Evolutionary conservation across 2,888 invertebrate species (phyloP).

Genomic region (Drosophila picticornis): DNA sequence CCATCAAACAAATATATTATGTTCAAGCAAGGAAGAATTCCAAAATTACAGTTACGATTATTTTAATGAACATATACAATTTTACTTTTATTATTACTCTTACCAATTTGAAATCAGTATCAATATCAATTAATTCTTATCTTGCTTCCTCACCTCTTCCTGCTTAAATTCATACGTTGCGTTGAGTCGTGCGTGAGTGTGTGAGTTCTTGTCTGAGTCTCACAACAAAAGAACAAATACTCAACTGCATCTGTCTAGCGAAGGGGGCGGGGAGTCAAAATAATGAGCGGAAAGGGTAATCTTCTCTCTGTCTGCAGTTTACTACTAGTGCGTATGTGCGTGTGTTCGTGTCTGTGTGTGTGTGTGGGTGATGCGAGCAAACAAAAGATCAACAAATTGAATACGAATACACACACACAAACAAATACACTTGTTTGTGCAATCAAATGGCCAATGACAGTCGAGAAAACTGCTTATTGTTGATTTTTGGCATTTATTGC

Average conservation of each 20-base stretch:
- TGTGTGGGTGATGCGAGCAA: constrained; percentile 45
- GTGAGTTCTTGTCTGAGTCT: not conserved
- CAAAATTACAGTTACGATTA: not conserved
- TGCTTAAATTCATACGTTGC: not conserved
- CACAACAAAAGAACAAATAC: constrained; percentile 6
- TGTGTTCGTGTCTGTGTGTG: constrained; percentile 27
- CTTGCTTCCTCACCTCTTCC: not conserved
- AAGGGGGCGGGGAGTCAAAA: constrained; percentile 6
- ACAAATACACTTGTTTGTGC: constrained; percentile 14
- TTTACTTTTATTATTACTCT: not conserved
- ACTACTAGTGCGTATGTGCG: not conserved
- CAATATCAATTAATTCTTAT: not conserved
- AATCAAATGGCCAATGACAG: constrained; percentile 38
- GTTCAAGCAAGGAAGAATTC: not conserved
- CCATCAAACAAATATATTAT: not conserved
- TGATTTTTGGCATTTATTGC: constrained; percentile 43
- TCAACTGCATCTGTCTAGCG: constrained; percentile 27
- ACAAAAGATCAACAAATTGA: constrained; percentile 61
- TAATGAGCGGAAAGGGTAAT: constrained; percentile 33
- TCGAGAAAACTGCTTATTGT: constrained; percentile 39
- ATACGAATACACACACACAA: not conserved
- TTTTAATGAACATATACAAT: not conserved
- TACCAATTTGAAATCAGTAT: not conserved
- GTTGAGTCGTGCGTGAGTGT: not conserved
- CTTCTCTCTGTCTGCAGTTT: constrained; percentile 56